These are phyloP conservation scores for Glaucopsyche alexis DNA, from an alignment of 2,888 invertebrate species.

Conservation along the genomic window DNA sequence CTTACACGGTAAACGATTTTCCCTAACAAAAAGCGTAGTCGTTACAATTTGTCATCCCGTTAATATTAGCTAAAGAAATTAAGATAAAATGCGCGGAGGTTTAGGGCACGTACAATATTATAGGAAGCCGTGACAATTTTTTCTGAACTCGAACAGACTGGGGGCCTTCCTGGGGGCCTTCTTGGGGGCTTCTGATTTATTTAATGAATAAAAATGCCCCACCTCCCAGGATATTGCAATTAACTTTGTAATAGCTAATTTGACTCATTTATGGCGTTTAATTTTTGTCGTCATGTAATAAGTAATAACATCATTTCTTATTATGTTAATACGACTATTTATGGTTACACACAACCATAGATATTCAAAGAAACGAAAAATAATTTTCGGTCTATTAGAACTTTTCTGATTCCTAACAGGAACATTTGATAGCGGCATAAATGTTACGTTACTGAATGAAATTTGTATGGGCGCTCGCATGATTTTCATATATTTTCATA, in stretches of 20 bases:
- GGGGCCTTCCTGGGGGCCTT: conserved; percentile 48
- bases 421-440: no score
- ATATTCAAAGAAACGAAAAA: not conserved
- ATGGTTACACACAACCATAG: not conserved
- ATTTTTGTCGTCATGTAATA: not conserved
- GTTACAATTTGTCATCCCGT: conserved; percentile 42
- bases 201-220: conserved; percentile 78
- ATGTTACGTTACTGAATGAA: no score
- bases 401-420: no score
- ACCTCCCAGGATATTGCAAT: conserved; percentile 65
- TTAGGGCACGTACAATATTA: conserved; percentile 77
- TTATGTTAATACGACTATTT: not conserved
- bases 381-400: no score
- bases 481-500: no score
- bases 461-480: no score
- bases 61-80: conserved; percentile 58
- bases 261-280: conserved; percentile 8
- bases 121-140: conserved; percentile 75
- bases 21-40: conserved; percentile 31
- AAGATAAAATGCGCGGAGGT: conserved; percentile 70
- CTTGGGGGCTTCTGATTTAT: conserved; percentile 60
- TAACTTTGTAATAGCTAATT: conserved; percentile 50
- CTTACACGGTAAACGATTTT: not conserved
- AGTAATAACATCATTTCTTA: conserved; percentile 3
- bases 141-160: conserved; percentile 62